These are phyloP conservation scores for Zaprionus camerounensis DNA, from an alignment of 1,140 invertebrate species.

Conservation along the genomic window DNA sequence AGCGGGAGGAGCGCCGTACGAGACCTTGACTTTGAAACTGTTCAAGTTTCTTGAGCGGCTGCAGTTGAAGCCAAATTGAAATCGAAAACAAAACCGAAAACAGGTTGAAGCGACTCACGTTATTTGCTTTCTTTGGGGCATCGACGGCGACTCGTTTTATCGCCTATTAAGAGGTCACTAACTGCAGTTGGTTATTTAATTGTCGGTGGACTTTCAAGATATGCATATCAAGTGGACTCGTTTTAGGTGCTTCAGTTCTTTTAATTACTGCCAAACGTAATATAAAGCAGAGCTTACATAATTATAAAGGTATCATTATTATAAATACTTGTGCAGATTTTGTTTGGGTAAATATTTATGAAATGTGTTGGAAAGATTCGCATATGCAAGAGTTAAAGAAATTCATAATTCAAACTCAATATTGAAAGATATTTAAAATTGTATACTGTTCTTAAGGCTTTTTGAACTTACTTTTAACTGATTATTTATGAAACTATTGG, in stretches of 20 bases:
- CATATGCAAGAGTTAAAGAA: not conserved
- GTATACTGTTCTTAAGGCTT: not conserved
- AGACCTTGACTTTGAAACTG: slow-evolving; percentile 74
- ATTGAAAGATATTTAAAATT: not conserved
- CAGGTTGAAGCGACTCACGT: slow-evolving; percentile 44
- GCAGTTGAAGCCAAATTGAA: slow-evolving; percentile 22
- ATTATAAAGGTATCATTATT: not conserved
- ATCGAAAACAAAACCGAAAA: slow-evolving; percentile 29
- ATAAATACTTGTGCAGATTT: not conserved
- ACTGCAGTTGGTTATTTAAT: slow-evolving; percentile 29
- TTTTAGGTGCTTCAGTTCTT: not conserved
- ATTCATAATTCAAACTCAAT: not conserved
- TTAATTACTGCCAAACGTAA: not conserved
- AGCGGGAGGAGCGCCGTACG: not conserved
- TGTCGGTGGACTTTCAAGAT: not conserved
- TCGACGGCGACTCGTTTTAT: slow-evolving; percentile 21
- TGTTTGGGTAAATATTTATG: not conserved
- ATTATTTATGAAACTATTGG: not conserved
- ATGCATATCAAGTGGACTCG: not conserved
- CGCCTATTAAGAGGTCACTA: slow-evolving; percentile 30
- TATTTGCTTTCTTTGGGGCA: slow-evolving; percentile 57
- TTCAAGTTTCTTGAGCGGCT: slow-evolving; percentile 23
- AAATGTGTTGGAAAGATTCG: not conserved
- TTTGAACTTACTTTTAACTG: not conserved
- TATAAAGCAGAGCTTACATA: not conserved